Conservation (phyloP, 2,113 vertebrate genomes). For the Seriola quinqueradiata region DNA sequence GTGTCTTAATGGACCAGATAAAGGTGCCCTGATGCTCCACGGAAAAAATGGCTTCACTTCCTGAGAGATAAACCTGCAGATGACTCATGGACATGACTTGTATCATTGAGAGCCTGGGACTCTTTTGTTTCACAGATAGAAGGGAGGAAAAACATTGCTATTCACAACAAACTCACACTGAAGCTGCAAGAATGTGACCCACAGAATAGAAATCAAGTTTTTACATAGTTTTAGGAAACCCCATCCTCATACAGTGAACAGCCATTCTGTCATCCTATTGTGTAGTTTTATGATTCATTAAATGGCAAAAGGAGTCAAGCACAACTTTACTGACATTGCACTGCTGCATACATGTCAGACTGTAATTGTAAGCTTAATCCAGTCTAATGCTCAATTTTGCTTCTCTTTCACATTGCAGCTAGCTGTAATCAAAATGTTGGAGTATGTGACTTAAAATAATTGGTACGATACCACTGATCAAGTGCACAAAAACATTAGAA, state of each 20-base stretch:
- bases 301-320: conserved; percentile 44
- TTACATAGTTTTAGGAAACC: conserved; percentile 14
- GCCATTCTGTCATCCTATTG: too few species aligned
- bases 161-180: background rate
- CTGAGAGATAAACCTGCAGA: conserved; percentile 32
- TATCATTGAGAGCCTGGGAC: conserved; percentile 10
- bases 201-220: conserved; percentile 10
- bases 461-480: too few species aligned
- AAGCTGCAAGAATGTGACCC: conserved; percentile 20
- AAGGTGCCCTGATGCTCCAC: too few species aligned
- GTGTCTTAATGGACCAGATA: too few species aligned
- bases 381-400: background rate
- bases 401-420: background rate
- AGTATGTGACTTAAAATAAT: too few species aligned
- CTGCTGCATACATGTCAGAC: conserved; percentile 14
- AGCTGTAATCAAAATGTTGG: too few species aligned
- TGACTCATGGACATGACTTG: conserved; percentile 21
- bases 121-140: conserved; percentile 14
- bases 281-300: conserved; percentile 45
- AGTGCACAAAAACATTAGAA: too few species aligned
- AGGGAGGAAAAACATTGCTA: conserved; percentile 7
- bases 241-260: too few species aligned
- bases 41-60: background rate
- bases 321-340: conserved; percentile 17
- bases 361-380: conserved; percentile 21